These are phyloP conservation scores for Melanostigma gelatinosum DNA, from an alignment of 2,113 vertebrate genomes.

Conservation along the genomic window DNA sequence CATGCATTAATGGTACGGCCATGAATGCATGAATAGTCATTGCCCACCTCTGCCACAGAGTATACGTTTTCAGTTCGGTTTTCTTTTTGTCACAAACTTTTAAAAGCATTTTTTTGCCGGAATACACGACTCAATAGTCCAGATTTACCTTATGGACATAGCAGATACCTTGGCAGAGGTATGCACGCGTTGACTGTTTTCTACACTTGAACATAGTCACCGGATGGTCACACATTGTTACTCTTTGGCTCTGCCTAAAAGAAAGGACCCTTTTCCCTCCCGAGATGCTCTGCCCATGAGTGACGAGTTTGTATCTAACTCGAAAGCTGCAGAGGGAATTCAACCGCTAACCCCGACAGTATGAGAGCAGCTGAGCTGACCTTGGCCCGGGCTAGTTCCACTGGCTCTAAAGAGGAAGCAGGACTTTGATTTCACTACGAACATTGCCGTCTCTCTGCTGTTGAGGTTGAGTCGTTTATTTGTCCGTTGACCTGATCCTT, in stretches of 20 bases:
- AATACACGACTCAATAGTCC: not conserved
- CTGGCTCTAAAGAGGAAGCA: conserved; percentile 40
- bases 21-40: not conserved
- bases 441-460: conserved; percentile 51
- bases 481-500: conserved; percentile 20
- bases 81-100: not conserved
- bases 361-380: not conserved
- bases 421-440: conserved; percentile 33
- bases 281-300: not conserved
- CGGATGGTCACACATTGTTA: not conserved
- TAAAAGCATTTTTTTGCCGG: too few species aligned
- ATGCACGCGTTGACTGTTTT: not conserved
- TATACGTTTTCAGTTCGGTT: not conserved
- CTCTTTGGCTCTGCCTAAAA: conserved; percentile 29
- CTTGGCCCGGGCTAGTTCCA: conserved; percentile 32
- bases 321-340: not conserved
- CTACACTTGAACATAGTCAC: not conserved
- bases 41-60: not conserved
- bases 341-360: not conserved
- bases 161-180: not conserved
- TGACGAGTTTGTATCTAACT: not conserved
- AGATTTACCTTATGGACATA: not conserved
- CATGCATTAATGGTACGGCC: not conserved
- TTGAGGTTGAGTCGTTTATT: conserved; percentile 22
- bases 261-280: not conserved